Percentiles rank a stretch among this genome's conserved stretches.
Evolutionary conservation across 2,797 vertebrate species (phyloP).

Genomic region (Diplodus sargus): DNA sequence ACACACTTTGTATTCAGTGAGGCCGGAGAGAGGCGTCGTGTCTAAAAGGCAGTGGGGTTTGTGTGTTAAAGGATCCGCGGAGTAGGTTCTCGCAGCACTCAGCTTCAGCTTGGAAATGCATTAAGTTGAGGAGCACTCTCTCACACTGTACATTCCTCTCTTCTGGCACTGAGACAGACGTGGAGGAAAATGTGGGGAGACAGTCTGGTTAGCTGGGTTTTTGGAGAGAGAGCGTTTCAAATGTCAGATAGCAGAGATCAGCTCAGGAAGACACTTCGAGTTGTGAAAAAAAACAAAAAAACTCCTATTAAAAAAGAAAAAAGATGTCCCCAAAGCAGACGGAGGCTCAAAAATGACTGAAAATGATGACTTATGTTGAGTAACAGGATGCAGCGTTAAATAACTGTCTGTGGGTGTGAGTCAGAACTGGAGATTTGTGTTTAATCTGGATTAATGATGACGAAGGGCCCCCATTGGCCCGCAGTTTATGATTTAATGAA

Average conservation of each 20-base stretch:
- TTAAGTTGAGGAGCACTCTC: conserved; percentile 25
- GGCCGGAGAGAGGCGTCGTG: too few relatives aligned
- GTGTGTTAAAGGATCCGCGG: background rate
- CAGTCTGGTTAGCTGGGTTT: conserved; percentile 33
- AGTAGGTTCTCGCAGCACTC: conserved; percentile 14
- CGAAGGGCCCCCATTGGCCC: conserved; percentile 60
- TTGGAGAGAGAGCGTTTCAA: conserved; percentile 22
- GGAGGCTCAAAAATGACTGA: conserved; percentile 5
- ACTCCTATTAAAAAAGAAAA: background rate
- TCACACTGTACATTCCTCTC: conserved; percentile 24
- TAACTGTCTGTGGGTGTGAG: conserved; percentile 66
- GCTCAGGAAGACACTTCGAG: conserved; percentile 3
- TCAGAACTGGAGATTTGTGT: conserved; percentile 70
- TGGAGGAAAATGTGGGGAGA: conserved; percentile 53
- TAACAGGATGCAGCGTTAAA: conserved; percentile 62
- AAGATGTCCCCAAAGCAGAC: background rate
- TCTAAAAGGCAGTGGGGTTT: too few relatives aligned
- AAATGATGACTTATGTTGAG: conserved; percentile 51
- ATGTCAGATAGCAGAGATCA: conserved; percentile 32
- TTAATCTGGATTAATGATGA: conserved; percentile 81
- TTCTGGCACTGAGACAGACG: conserved; percentile 37
- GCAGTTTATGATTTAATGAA: conserved; percentile 77
- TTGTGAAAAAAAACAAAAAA: background rate
- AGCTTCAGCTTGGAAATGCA: conserved; percentile 38
- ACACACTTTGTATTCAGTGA: too few relatives aligned